These are phyloP conservation scores for Galbula dea DNA, from an alignment of 2,113 vertebrate species.

Conservation along the genomic window DNA sequence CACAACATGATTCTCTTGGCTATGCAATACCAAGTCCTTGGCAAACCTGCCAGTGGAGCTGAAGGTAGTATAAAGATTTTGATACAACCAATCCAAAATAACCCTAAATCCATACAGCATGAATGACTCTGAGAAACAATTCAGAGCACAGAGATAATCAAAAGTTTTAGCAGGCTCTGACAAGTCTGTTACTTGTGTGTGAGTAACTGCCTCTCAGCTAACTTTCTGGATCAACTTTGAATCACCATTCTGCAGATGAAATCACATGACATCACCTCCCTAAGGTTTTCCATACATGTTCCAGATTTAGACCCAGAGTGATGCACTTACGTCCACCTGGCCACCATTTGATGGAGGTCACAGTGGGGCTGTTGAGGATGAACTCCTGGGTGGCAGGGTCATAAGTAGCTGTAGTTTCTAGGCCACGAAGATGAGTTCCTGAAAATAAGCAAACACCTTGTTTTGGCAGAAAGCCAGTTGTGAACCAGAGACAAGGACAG, in stretches of 20 bases:
- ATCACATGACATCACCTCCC: background rate
- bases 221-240: background rate
- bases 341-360: slow-evolving; percentile 99
- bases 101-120: background rate
- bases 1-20: background rate
- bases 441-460: background rate
- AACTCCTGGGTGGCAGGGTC: slow-evolving; percentile 94
- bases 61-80: background rate
- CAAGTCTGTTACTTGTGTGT: background rate
- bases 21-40: background rate
- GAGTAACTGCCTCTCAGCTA: background rate
- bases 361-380: slow-evolving; percentile 92
- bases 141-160: background rate
- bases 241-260: background rate
- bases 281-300: background rate
- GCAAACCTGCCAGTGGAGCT: background rate
- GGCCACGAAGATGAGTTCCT: slow-evolving; percentile 92
- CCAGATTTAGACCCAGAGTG: background rate
- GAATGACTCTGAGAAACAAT: background rate
- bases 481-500: background rate
- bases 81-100: background rate
- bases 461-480: background rate
- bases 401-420: slow-evolving; percentile 95
- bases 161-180: background rate
- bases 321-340: slow-evolving; percentile 91